phyloP scores from a whole-genome alignment of 2,797 vertebrate genomes.

The Esox lucius region DNA sequence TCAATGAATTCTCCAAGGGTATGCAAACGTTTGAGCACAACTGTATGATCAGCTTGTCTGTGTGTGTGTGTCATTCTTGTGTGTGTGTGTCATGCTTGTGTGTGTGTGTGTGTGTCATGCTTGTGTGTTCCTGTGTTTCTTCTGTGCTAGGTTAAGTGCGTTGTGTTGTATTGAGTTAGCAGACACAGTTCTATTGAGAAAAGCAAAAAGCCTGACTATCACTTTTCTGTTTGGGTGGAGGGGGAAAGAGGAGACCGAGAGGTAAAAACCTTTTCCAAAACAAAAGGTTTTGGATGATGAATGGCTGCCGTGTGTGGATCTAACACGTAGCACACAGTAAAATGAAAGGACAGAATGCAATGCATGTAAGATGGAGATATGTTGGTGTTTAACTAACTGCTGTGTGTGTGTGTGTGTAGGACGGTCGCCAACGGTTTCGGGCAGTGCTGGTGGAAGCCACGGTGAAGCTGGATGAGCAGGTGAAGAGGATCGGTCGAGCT shows the following conservation, averaged over 20 bases:
- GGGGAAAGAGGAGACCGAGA: neutral
- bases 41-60: neutral
- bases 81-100: slow-evolving; percentile 1
- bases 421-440: slow-evolving; percentile 92
- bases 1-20: too few species aligned
- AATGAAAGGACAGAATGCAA: neutral
- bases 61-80: neutral
- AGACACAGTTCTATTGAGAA: slow-evolving; percentile 26
- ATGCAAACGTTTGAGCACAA: too few species aligned
- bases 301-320: neutral
- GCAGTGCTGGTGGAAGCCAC: slow-evolving; percentile 90
- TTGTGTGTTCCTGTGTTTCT: too few species aligned
- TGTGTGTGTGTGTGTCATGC: slow-evolving; percentile 3
- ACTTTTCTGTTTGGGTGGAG: slow-evolving; percentile 10
- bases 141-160: slow-evolving; percentile 26
- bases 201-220: slow-evolving; percentile 21
- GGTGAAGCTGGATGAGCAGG: slow-evolving; percentile 89
- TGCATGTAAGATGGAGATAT: neutral
- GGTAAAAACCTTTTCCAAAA: neutral
- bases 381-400: neutral
- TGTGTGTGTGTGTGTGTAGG: slow-evolving; percentile 66
- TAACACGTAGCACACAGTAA: neutral
- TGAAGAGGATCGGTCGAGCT: slow-evolving; percentile 92
- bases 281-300: neutral
- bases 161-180: slow-evolving; percentile 46